Base-by-base conservation (phyloP, 2,888 invertebrate species). In the Rhingia campestris region DNA sequence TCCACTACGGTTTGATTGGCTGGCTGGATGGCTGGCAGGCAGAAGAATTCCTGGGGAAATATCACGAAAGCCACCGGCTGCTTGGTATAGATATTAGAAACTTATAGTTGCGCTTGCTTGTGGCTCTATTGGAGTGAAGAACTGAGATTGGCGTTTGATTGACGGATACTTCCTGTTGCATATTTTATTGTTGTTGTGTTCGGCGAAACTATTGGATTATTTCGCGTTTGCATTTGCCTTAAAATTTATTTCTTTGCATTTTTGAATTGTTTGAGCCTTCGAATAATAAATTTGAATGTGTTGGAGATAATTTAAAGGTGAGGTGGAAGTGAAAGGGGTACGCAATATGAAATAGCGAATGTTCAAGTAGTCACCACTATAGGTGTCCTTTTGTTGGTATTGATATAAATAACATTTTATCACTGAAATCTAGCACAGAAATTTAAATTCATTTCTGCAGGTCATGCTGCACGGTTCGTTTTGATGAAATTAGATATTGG, bases 131-230 rank as follows among this genome's bases (percentile, higher is more conserved):
- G 45, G 45, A 58, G 63, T 61, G 63, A 88, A 87, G 77, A 69
- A 76, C 82, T 64, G 74, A 89, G 89, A 90, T 90, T 90, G 89
- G 89, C 89, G 88, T 87, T 89, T 89, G 89, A 89, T 90, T 89
- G 89, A 89, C 90, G 88, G 88, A 88, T 88, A 89, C 89, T 90
- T 89, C 89, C 90, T 88, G 89, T 88, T 90, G 89, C 87, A 89
- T 90, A 90, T 88, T 90, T 90, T 89, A 89, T 75, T 66, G 39
- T 67, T 51, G 61, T 61, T 81, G 51, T 64, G 69, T 53, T 80
- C 49, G 45, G 43, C 6, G 33, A 51, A 70, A 51, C 4, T 70
- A 76, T 61, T 76, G 58, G 70, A 72, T 45, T 66, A 64, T 37
- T 63, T 69, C 32, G 9, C 41, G 53, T 39, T 58, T 43, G 49